Conservation (phyloP, 2,113 vertebrate genomes). For the Noctilio leporinus region DNA sequence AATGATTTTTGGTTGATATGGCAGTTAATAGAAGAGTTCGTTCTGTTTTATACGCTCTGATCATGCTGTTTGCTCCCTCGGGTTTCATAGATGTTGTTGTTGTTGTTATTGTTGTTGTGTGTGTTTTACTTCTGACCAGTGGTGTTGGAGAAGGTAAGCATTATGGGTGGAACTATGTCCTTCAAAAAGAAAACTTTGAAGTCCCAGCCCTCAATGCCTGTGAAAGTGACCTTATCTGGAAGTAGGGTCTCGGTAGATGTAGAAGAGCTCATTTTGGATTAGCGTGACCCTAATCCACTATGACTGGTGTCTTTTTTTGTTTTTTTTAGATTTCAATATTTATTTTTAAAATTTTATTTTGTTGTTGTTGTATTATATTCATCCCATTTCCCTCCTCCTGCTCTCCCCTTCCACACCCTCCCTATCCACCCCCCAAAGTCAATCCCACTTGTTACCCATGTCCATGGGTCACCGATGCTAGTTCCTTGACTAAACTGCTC, state of each 20-base stretch:
- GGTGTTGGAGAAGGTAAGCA: neutral
- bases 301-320: neutral
- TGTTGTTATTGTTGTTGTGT: neutral
- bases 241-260: neutral
- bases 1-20: neutral
- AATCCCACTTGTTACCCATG: no score
- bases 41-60: neutral
- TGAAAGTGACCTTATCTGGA: neutral
- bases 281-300: neutral
- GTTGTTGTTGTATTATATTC: no score
- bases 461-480: no score
- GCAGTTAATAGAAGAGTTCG: neutral
- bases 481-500: no score
- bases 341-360: no score
- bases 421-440: no score
- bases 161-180: neutral
- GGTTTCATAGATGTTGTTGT: neutral
- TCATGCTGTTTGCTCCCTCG: neutral
- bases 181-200: neutral
- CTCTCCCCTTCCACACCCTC: no score
- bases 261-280: neutral
- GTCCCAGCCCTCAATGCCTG: neutral
- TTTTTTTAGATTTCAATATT: no score
- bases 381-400: no score
- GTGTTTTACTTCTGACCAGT: neutral